These are phyloP conservation scores for Gorsachius magnificus DNA, from an alignment of 2,797 vertebrate species.

Conservation along the genomic window DNA sequence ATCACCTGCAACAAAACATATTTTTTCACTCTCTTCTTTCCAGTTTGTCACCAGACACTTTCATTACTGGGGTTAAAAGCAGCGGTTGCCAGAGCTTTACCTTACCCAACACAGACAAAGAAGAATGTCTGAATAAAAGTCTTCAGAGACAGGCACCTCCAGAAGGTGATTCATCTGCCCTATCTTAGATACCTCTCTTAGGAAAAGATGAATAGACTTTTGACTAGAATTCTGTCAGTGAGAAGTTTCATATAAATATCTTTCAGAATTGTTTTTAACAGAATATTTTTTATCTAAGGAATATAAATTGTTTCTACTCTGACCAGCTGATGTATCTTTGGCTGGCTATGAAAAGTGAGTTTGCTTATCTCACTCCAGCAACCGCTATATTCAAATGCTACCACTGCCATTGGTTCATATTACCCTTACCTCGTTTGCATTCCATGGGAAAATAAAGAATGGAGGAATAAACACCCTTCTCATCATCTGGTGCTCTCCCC, in stretches of 20 bases:
- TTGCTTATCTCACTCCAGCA: neutral
- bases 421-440: neutral
- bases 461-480: neutral
- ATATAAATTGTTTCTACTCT: constrained; percentile 45
- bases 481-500: neutral
- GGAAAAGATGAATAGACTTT: constrained; percentile 58
- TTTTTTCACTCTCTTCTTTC: neutral
- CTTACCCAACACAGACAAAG: constrained; percentile 33
- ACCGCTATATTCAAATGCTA: neutral
- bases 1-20: constrained; percentile 3
- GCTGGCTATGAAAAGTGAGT: neutral
- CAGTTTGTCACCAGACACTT: constrained; percentile 1
- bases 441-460: neutral
- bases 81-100: constrained; percentile 16
- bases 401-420: neutral
- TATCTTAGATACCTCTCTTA: constrained; percentile 49
- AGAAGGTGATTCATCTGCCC: constrained; percentile 53
- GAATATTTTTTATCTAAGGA: constrained; percentile 56
- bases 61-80: constrained; percentile 34
- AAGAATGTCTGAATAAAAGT: constrained; percentile 45
- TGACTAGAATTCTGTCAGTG: constrained; percentile 51
- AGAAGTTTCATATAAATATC: constrained; percentile 55
- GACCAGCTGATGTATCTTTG: constrained; percentile 13
- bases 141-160: constrained; percentile 42
- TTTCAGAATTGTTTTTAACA: constrained; percentile 57